A percentile compares a stretch with the other conserved stretches of the same genome.
These are phyloP conservation scores for Torymus aiolomorphi DNA, from an alignment of 2,888 invertebrate species.

Conservation along the genomic window DNA sequence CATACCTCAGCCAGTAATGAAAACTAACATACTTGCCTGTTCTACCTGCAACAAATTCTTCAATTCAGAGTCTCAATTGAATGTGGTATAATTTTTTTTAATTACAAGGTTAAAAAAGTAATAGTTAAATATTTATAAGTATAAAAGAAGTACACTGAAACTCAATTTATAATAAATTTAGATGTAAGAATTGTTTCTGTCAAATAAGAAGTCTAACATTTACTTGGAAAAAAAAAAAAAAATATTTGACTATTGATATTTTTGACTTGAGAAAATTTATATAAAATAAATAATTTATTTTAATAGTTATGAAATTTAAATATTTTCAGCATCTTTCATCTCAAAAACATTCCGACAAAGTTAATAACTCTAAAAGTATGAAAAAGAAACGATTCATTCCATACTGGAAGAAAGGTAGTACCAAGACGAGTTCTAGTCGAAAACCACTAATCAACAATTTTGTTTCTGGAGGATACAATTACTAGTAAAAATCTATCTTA, in stretches of 20 bases:
- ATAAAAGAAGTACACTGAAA: not conserved
- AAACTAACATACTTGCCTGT: conserved; percentile 66
- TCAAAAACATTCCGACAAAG: conserved; percentile 71
- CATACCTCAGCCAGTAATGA: conserved; percentile 51
- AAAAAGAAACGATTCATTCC: conserved; percentile 68
- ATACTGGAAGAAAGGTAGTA: conserved; percentile 66
- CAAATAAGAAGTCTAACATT: too few species aligned
- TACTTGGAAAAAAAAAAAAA: too few species aligned
- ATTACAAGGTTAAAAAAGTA: not conserved
- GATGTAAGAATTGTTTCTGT: too few species aligned
- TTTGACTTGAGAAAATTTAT: too few species aligned
- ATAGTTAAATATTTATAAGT: conserved; percentile 15
- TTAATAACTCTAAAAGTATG: conserved; percentile 62
- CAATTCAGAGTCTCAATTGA: conserved; percentile 71
- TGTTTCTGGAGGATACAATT: conserved; percentile 66
- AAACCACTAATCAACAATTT: conserved; percentile 66
- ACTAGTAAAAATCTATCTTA: not conserved
- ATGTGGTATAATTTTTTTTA: conserved; percentile 66
- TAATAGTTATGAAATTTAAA: too few species aligned
- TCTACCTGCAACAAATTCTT: conserved; percentile 72
- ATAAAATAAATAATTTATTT: too few species aligned
- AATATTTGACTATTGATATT: too few species aligned
- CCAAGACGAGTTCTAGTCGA: conserved; percentile 48
- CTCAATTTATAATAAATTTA: too few species aligned
- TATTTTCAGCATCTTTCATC: conserved; percentile 65